These are phyloP conservation scores for Anas acuta DNA, from an alignment of 2,797 vertebrate species.

Conservation along the genomic window DNA sequence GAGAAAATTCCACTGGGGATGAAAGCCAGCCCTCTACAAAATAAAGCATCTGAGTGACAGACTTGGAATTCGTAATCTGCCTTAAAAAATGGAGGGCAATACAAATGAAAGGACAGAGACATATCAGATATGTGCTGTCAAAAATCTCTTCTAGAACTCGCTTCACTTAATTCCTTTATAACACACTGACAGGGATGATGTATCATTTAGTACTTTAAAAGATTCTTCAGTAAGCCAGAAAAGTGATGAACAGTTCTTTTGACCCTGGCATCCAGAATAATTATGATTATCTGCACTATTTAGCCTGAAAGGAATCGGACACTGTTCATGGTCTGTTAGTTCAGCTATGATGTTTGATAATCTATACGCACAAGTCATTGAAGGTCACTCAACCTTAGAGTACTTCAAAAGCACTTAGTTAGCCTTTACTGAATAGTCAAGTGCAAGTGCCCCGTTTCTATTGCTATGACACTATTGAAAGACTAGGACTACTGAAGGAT, in stretches of 20 bases:
- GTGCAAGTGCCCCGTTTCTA: conserved; percentile 43
- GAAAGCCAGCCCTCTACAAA: not conserved
- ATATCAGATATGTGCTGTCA: conserved; percentile 67
- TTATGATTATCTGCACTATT: conserved; percentile 80
- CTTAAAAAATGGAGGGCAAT: conserved; percentile 31
- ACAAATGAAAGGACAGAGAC: conserved; percentile 67
- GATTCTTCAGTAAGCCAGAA: conserved; percentile 72
- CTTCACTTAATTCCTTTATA: conserved; percentile 78
- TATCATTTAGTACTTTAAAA: conserved; percentile 77
- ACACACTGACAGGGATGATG: conserved; percentile 73
- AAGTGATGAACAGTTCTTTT: conserved; percentile 74
- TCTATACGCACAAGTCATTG: conserved; percentile 69
- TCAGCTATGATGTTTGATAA: conserved; percentile 77
- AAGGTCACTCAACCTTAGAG: conserved; percentile 70
- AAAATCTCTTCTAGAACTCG: conserved; percentile 70
- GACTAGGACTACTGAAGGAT: conserved; percentile 46
- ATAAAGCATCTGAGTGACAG: conserved; percentile 26
- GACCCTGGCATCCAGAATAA: conserved; percentile 74
- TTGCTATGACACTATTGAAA: conserved; percentile 23
- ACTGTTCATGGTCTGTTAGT: conserved; percentile 74
- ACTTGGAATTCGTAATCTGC: conserved; percentile 42
- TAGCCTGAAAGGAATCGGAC: conserved; percentile 75
- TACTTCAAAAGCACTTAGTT: conserved; percentile 63
- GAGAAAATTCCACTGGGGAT: conserved; percentile 2
- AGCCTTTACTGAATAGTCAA: conserved; percentile 63